phyloP scores from a whole-genome alignment of 2,888 invertebrate species.

The Galerucella calmariensis region DNA sequence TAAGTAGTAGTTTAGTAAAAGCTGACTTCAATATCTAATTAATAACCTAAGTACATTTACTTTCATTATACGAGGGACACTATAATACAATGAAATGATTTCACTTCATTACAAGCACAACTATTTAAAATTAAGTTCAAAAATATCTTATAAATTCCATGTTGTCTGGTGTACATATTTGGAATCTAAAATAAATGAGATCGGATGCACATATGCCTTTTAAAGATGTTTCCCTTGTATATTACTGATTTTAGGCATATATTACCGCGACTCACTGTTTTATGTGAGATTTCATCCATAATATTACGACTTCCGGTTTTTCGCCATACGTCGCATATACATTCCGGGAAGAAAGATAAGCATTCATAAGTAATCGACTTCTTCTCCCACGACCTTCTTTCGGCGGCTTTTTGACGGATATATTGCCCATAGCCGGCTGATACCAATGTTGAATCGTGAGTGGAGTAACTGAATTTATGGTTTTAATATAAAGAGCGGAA shows the following conservation, averaged over 20 bases:
- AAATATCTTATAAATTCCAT: no score
- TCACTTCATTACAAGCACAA: no score
- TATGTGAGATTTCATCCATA: conserved; percentile 45
- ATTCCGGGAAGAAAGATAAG: conserved; percentile 45
- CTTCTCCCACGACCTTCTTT: conserved; percentile 36
- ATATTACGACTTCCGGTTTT: conserved; percentile 46
- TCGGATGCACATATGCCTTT: no score
- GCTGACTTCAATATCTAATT: no score
- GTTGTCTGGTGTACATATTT: no score
- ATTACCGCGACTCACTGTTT: conserved; percentile 42
- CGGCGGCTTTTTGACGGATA: conserved; percentile 34
- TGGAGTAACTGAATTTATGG: conserved; percentile 31
- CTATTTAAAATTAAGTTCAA: no score
- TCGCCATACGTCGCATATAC: conserved; percentile 38
- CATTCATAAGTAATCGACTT: conserved; percentile 49
- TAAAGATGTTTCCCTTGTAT: conserved; percentile 10
- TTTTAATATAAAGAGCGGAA: conserved; percentile 29
- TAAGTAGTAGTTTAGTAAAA: no score
- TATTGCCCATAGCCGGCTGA: conserved; percentile 31
- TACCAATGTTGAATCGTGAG: no score
- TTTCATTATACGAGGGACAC: no score
- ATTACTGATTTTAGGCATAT: conserved; percentile 20
- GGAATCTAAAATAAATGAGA: no score
- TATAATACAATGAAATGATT: no score
- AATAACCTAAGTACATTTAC: no score